phyloP scores from a whole-genome alignment of 2,888 invertebrate genomes.

The Philereme transversata region DNA sequence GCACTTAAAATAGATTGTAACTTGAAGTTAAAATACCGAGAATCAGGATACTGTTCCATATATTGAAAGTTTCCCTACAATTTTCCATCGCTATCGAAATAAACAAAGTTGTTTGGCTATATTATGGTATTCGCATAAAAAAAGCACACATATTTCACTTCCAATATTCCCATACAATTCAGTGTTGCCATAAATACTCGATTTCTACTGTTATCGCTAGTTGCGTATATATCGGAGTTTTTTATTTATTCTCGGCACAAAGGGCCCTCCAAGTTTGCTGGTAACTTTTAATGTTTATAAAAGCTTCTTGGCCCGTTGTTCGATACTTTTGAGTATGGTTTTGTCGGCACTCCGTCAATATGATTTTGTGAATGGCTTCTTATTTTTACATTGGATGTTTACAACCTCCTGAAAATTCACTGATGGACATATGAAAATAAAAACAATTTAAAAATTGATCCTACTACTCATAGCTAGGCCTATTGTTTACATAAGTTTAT shows the following conservation, averaged over 20 bases:
- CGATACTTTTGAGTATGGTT: slow-evolving; percentile 11
- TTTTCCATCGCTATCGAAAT: background rate
- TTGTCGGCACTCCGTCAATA: background rate
- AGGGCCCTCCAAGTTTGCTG: slow-evolving; percentile 35
- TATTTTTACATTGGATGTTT: background rate
- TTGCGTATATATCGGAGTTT: slow-evolving; percentile 40
- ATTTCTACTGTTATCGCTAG: slow-evolving; percentile 34
- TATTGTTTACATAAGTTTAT: too few species aligned
- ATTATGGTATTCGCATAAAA: slow-evolving; percentile 2
- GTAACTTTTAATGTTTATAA: slow-evolving; percentile 39
- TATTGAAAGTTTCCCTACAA: background rate
- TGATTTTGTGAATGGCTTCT: slow-evolving; percentile 8
- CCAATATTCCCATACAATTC: slow-evolving; percentile 11
- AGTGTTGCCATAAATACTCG: slow-evolving; percentile 24
- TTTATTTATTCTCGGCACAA: slow-evolving; percentile 39
- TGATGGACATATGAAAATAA: too few species aligned
- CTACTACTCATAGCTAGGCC: too few species aligned
- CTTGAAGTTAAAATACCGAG: too few species aligned
- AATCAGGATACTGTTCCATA: too few species aligned
- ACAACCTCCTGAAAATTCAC: too few species aligned
- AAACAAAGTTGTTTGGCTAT: slow-evolving; percentile 8
- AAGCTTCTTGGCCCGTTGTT: slow-evolving; percentile 18
- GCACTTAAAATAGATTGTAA: too few species aligned
- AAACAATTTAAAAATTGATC: too few species aligned
- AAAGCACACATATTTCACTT: slow-evolving; percentile 12